A percentile compares a stretch with the other conserved stretches of the same genome.
Conservation (phyloP, 2,113 vertebrate species). For the Aldabrachelys gigantea region DNA sequence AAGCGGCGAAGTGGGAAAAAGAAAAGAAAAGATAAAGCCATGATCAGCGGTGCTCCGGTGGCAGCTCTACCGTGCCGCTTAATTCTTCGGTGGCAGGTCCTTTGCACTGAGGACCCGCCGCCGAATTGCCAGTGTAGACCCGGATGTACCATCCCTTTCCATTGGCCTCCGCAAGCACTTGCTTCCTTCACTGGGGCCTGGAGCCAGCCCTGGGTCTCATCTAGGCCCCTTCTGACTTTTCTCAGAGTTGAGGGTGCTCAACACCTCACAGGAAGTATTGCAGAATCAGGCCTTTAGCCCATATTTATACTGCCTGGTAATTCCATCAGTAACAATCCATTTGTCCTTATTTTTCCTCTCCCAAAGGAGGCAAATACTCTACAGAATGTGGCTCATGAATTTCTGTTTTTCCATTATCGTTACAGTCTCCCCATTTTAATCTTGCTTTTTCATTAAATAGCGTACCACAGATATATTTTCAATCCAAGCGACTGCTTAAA, state of each 20-base stretch:
- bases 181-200: too few species aligned
- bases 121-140: too few species aligned
- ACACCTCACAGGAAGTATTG: constrained; percentile 13
- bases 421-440: constrained; percentile 49
- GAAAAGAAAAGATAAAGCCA: too few species aligned
- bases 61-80: too few species aligned
- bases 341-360: constrained; percentile 32
- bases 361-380: constrained; percentile 44
- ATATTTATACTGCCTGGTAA: constrained; percentile 51
- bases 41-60: too few species aligned
- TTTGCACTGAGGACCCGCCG: too few species aligned
- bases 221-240: neutral
- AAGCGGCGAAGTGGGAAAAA: too few species aligned
- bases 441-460: constrained; percentile 65
- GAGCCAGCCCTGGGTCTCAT: neutral
- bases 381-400: constrained; percentile 12
- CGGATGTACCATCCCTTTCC: too few species aligned
- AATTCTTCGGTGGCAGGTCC: too few species aligned
- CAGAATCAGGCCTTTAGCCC: constrained; percentile 49
- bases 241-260: neutral
- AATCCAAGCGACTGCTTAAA: constrained; percentile 43
- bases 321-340: constrained; percentile 60
- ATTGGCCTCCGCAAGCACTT: too few species aligned
- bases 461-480: constrained; percentile 52
- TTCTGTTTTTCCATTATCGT: constrained; percentile 65